phyloP scores from a whole-genome alignment of 2,113 vertebrate species.

The Percopsis transmontana region DNA sequence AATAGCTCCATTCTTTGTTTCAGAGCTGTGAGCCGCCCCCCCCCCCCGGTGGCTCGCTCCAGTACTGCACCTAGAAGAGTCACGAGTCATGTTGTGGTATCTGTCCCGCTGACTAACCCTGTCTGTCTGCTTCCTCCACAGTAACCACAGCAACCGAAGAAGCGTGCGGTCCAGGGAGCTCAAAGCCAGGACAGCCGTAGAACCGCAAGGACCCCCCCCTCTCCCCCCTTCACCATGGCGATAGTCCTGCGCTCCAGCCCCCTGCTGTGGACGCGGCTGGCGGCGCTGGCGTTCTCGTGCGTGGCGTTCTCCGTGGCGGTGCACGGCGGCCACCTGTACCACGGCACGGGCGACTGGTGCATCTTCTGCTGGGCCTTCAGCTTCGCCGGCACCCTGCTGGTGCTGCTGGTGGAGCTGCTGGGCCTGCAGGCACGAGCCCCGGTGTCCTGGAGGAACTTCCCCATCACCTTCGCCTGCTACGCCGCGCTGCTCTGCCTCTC shows the following conservation, averaged over 20 bases:
- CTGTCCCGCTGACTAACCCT: not conserved
- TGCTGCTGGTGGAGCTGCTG: constrained; percentile 83
- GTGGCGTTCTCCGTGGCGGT: constrained; percentile 86
- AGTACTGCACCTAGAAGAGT: constrained; percentile 8
- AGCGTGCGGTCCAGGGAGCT: no score
- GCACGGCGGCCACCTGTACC: constrained; percentile 45
- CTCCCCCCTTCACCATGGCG: constrained; percentile 75
- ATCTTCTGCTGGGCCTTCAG: constrained; percentile 91
- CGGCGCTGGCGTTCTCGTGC: constrained; percentile 82
- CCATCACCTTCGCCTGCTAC: constrained; percentile 89
- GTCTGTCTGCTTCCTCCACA: constrained; percentile 28
- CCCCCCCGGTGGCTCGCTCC: no score
- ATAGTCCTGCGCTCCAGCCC: constrained; percentile 76
- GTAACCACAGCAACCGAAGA: not conserved
- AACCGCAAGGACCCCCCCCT: not conserved
- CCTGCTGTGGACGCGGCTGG: constrained; percentile 82
- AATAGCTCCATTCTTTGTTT: constrained; percentile 45
- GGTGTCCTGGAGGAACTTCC: constrained; percentile 89
- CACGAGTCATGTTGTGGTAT: no score
- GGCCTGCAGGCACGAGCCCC: constrained; percentile 81
- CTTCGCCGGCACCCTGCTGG: constrained; percentile 82
- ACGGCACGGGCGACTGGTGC: constrained; percentile 80
- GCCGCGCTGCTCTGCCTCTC: constrained; percentile 88
- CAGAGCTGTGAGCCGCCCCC: no score
- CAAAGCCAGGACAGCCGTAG: no score